Conservation (phyloP, 1,140 invertebrate species). For the Schlechtendalia chinensis region DNA sequence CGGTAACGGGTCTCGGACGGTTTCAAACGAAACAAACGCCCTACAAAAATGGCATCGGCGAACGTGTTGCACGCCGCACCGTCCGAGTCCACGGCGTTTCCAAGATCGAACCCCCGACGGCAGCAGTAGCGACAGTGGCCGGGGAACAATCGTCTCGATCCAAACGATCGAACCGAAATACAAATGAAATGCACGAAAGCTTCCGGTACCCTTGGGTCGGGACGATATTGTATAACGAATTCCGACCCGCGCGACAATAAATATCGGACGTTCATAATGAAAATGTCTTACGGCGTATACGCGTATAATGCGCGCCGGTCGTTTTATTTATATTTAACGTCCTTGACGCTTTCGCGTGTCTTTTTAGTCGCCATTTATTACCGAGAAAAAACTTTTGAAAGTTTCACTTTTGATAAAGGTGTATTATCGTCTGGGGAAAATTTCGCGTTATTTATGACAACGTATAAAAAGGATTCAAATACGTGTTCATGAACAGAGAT, state of each 20-base stretch:
- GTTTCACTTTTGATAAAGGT: neutral
- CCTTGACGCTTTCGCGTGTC: neutral
- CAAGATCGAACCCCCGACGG: too few species aligned
- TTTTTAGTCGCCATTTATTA: neutral
- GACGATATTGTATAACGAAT: neutral
- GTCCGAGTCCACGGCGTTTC: too few species aligned
- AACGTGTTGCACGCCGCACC: too few species aligned
- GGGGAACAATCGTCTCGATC: too few species aligned
- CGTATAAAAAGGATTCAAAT: neutral
- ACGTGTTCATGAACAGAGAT: neutral
- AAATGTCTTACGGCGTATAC: too few species aligned
- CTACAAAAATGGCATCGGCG: too few species aligned
- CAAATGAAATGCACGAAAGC: too few species aligned
- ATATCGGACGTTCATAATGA: neutral
- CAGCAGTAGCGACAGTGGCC: too few species aligned
- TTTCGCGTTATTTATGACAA: neutral
- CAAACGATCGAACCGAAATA: too few species aligned
- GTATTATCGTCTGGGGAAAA: neutral
- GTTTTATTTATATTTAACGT: slow-evolving; percentile 12
- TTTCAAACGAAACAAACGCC: too few species aligned
- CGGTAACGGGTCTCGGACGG: too few species aligned
- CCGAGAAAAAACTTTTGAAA: neutral
- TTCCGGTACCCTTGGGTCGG: neutral
- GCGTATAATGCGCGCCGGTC: too few species aligned
- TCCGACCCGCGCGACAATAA: neutral